Base-by-base conservation (phyloP, 2,888 invertebrate species). In the Protophormia terraenovae region DNA sequence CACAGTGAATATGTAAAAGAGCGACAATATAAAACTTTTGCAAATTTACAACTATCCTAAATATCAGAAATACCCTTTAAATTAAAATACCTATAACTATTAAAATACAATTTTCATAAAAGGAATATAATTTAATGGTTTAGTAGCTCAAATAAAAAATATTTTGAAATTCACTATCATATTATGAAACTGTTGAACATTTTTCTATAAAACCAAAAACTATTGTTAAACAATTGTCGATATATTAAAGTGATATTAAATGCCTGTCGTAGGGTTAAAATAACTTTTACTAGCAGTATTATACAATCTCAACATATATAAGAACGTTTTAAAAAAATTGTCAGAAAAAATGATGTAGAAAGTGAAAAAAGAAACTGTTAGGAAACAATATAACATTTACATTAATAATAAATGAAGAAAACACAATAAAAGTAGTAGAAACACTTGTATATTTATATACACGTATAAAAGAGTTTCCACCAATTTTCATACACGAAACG, bases 321-420 rank as follows among this genome's bases (percentile, higher is more conserved):
- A 62, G 16, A 71, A 32, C 64, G 64, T 55, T 64, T 79, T 79
- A 64, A 32, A 45, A 29, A 72, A 64, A 64, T 60, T 50, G 60
- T 27, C 38, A 29, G 38, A 41, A 71, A 69, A 53, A 50, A 22
- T 62, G 41, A 41, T 62, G 69, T 41, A 45, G 60, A 78, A 78
- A 71, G 78, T 69, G 38, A 50, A 62, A 62, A 32, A 71, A 12
- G 12, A 41, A 71, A 19, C 14, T 45, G 32, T n/a, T 19, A 6
- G 53, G 24, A 38, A 64, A 35, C 22, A 41, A 19, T 66, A 24
- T 19, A 19, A 72, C 24, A 72, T 66, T 62, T 72, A 16, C 32
- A 45, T 75, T 32, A 71, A 53, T 38, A 62, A 50, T 29, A 69
- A 78, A 69, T 62, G n/a, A 32, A 38, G 22, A 62, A 27, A 50